A percentile compares a stretch with the other conserved stretches of the same genome.
phyloP scores from a whole-genome alignment of 2,888 invertebrate species.

The Achlya flavicornis region DNA sequence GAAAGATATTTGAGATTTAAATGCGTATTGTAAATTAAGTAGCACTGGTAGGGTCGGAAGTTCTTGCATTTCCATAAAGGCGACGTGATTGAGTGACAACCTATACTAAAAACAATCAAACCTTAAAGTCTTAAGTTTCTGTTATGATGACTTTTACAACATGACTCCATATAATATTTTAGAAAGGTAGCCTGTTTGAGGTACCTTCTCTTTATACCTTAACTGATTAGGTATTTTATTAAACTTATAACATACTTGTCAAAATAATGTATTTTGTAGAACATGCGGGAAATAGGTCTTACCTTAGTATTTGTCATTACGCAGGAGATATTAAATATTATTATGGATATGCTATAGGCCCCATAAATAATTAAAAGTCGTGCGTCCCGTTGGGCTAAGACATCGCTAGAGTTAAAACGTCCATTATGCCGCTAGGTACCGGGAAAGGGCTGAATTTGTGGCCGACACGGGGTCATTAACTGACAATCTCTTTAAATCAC shows the following conservation, averaged over 20 bases:
- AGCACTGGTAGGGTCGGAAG: background rate
- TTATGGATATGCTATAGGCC: too few relatives aligned
- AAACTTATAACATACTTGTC: too few relatives aligned
- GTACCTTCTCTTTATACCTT: background rate
- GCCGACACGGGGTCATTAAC: constrained; percentile 72
- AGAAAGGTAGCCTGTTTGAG: background rate
- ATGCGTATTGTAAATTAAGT: constrained; percentile 13
- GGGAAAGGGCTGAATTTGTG: constrained; percentile 73
- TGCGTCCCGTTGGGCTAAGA: constrained; percentile 27
- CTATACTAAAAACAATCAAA: background rate
- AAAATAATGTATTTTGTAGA: too few relatives aligned
- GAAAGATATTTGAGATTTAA: constrained; percentile 29
- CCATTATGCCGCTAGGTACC: constrained; percentile 56
- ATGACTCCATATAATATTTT: too few relatives aligned
- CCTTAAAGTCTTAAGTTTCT: background rate
- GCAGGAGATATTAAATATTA: background rate
- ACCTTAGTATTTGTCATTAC: too few relatives aligned
- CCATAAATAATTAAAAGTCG: constrained; percentile 32
- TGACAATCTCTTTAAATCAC: constrained; percentile 81
- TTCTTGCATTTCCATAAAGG: background rate
- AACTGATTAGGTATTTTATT: too few relatives aligned
- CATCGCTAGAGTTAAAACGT: constrained; percentile 34
- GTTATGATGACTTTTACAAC: background rate
- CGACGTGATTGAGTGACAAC: background rate
- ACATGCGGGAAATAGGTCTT: too few relatives aligned